Percentiles rank a stretch among this genome's conserved stretches.
phyloP scores from a whole-genome alignment of 2,113 vertebrate genomes.

The Saimiri boliviensis region DNA sequence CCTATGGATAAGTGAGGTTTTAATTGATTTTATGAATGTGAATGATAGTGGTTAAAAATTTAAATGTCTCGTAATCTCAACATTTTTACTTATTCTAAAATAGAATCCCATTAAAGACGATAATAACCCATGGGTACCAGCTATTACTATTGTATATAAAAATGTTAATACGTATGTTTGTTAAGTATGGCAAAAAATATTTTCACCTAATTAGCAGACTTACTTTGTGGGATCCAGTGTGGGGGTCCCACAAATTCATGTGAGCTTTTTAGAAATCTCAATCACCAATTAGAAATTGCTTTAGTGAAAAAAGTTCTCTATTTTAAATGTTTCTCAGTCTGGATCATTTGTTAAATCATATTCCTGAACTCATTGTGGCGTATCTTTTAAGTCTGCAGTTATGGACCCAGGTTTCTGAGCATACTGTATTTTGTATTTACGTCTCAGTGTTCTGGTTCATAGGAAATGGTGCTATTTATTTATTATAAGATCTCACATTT shows the following conservation, averaged over 20 bases:
- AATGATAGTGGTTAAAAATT: neutral
- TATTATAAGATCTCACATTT: slow-evolving; percentile 81
- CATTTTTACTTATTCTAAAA: neutral
- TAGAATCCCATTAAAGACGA: neutral
- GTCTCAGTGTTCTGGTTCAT: slow-evolving; percentile 73
- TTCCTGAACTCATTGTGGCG: slow-evolving; percentile 49
- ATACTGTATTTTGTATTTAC: slow-evolving; percentile 68
- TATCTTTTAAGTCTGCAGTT: slow-evolving; percentile 48
- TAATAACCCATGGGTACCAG: neutral
- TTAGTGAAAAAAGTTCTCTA: neutral
- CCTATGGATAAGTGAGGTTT: neutral
- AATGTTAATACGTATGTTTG: neutral
- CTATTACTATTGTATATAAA: neutral
- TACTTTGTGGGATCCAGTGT: neutral
- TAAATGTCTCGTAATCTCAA: neutral
- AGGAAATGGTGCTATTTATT: slow-evolving; percentile 81
- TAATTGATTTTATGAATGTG: neutral
- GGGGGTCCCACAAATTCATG: neutral
- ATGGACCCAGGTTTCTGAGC: slow-evolving; percentile 30
- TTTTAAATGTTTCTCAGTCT: neutral
- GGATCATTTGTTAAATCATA: neutral
- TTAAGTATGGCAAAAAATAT: neutral
- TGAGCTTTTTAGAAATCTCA: neutral
- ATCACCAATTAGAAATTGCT: neutral
- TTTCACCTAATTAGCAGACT: neutral